Base-by-base conservation (phyloP, 1,140 invertebrate species). In the Aphelinus atriplicis region DNA sequence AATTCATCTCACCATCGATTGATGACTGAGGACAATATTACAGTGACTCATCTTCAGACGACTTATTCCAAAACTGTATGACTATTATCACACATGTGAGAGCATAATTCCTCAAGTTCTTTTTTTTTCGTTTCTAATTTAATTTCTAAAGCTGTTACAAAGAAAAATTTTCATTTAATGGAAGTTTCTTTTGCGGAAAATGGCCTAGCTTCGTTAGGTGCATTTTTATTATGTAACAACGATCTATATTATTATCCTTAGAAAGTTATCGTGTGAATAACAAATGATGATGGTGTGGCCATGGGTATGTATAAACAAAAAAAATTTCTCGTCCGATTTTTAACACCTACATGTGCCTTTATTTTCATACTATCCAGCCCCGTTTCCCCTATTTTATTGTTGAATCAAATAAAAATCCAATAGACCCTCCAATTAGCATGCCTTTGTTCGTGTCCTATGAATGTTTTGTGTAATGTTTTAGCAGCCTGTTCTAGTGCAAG, bases 201-300 rank as follows among this genome's bases (percentile, higher is more conserved):
- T 45, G 7, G 43, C 7, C 7, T 62, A 51, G 48, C 42, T 70
- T 70, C 53, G n/a, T 45, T 42, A 70, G 7, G n/a, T 9, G 3
- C 1, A 50, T 70, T 53, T 53, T 70, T 70, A 45, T 45, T 61
- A 26, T 62, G 7, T n/a, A 48, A 2, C 6, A 26, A 26, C 26
- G 26, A 26, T 26, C 26, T 26, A 26, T 26, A 26, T 26, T 26
- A 26, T 26, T 26, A 26, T 26, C 26, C 26, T 46, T 43, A 78
- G 78, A 82, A 69, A 80, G 66, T 78, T 79, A 78, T 82, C 81
- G 79, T 85, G 84, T 87, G 81, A 88, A 86, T 87, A 87, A 88
- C 84, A 86, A 73, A 86, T 87, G 86, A 87, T 87, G 85, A 88
- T 87, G 84, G 84, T 87, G 86, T 88, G 86, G 87, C 87, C 87